These are phyloP conservation scores for Chiloscyllium plagiosum DNA, from an alignment of 2,113 vertebrate genomes.

Conservation along the genomic window DNA sequence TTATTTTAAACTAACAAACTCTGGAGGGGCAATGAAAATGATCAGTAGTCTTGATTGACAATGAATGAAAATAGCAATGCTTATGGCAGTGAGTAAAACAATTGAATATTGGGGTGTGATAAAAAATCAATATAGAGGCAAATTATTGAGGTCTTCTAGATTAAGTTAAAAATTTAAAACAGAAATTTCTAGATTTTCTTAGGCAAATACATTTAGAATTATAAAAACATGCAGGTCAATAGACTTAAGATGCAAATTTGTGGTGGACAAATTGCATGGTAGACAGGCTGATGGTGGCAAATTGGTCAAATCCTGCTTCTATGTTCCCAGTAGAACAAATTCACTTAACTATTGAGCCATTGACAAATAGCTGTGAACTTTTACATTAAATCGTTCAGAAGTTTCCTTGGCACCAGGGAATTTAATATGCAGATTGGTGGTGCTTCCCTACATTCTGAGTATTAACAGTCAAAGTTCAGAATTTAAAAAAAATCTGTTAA, in stretches of 20 bases:
- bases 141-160: not conserved
- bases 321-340: not conserved
- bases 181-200: not conserved
- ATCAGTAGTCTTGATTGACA: not conserved
- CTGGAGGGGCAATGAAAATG: too few relatives aligned
- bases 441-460: not conserved
- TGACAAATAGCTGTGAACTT: not conserved
- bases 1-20: too few relatives aligned
- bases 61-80: not conserved
- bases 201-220: not conserved
- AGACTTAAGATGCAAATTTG: too few relatives aligned
- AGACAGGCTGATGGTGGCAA: not conserved
- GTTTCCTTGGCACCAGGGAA: not conserved
- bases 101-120: not conserved
- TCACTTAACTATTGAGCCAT: not conserved
- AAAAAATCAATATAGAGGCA: not conserved
- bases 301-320: not conserved
- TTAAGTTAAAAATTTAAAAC: not conserved
- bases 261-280: not conserved
- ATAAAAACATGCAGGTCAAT: not conserved
- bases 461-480: not conserved
- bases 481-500: not conserved
- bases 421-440: not conserved
- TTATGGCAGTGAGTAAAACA: not conserved
- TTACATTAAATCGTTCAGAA: not conserved